These are phyloP conservation scores for Siderastrea siderea DNA, from an alignment of 92 coral and sea anemone species.

Conservation along the genomic window DNA sequence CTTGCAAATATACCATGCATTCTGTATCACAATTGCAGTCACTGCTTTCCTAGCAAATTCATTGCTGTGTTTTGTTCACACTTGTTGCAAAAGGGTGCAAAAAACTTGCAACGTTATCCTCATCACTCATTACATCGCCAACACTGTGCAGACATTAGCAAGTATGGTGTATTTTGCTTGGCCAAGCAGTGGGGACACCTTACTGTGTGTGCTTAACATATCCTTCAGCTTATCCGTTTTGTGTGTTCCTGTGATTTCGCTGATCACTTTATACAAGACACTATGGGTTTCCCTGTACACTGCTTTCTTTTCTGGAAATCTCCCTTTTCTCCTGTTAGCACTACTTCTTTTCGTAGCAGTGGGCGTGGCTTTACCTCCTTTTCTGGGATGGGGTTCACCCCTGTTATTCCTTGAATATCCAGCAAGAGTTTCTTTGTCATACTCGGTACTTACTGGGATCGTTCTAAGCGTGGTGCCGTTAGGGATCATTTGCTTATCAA, in stretches of 20 bases:
- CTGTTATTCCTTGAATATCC: not conserved
- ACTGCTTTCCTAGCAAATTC: conserved; percentile 13
- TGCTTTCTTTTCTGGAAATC: not conserved
- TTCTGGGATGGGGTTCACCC: conserved; percentile 37
- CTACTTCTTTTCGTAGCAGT: not conserved
- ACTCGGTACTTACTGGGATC: not conserved
- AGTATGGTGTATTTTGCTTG: not conserved
- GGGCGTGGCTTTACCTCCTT: conserved; percentile 47
- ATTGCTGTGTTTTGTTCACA: conserved; percentile 4
- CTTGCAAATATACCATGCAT: not conserved
- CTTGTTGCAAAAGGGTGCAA: conserved; percentile 21
- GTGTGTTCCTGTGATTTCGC: conserved; percentile 22
- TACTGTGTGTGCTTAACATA: conserved; percentile 3
- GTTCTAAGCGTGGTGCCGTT: conserved; percentile 2
- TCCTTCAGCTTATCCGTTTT: conserved; percentile 20
- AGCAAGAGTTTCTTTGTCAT: not conserved
- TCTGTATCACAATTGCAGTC: conserved; percentile 3
- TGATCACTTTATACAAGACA: conserved; percentile 4
- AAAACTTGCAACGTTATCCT: conserved; percentile 9
- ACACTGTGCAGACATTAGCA: conserved; percentile 29
- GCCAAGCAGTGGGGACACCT: not conserved
- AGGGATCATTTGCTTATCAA: not conserved
- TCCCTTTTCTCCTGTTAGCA: not conserved
- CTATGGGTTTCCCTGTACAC: not conserved
- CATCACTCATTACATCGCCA: conserved; percentile 33